A percentile compares a stretch with the other conserved stretches of the same genome.
Evolutionary conservation across 92 coral and sea anemone genomes (phyloP).

Genomic region (Pocillopora meandrina): DNA sequence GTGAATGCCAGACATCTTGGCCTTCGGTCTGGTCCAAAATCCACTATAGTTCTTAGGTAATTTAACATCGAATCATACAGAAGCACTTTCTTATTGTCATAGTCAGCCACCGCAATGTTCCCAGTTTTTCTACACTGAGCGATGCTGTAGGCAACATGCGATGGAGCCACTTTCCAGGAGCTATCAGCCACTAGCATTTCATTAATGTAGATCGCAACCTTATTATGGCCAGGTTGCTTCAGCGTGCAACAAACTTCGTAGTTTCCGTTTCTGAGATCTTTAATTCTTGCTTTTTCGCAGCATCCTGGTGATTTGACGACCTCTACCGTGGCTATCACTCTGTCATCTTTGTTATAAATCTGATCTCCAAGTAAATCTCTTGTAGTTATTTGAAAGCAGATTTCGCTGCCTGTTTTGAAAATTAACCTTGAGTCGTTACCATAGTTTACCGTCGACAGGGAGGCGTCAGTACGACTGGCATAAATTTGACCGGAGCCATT

Average conservation of each 20-base stretch:
- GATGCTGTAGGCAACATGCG: not conserved
- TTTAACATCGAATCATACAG: not conserved
- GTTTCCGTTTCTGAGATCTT: slow-evolving; percentile 41
- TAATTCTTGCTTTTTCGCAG: not conserved
- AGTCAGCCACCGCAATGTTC: slow-evolving; percentile 16
- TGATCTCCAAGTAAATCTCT: slow-evolving; percentile 52
- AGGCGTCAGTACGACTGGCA: slow-evolving; percentile 39
- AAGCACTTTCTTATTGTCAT: not conserved
- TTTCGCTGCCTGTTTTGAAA: slow-evolving; percentile 24
- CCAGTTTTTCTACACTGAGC: not conserved
- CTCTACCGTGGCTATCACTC: slow-evolving; percentile 25
- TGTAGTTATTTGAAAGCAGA: slow-evolving; percentile 48
- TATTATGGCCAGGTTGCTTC: slow-evolving; percentile 37
- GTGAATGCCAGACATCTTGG: slow-evolving; percentile 11
- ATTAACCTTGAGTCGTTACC: slow-evolving; percentile 40
- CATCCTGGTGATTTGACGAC: slow-evolving; percentile 28
- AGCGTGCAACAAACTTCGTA: slow-evolving; percentile 47
- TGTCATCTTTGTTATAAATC: slow-evolving; percentile 45
- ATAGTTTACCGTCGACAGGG: slow-evolving; percentile 15
- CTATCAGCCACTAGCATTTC: slow-evolving; percentile 43
- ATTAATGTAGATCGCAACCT: slow-evolving; percentile 30
- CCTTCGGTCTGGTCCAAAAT: not conserved
- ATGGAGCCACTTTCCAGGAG: slow-evolving; percentile 37
- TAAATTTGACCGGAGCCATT: slow-evolving; percentile 38
- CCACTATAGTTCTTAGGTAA: not conserved